Evolutionary conservation across 1,140 invertebrate genomes (phyloP).

Genomic region (Drosophila takahashii): DNA sequence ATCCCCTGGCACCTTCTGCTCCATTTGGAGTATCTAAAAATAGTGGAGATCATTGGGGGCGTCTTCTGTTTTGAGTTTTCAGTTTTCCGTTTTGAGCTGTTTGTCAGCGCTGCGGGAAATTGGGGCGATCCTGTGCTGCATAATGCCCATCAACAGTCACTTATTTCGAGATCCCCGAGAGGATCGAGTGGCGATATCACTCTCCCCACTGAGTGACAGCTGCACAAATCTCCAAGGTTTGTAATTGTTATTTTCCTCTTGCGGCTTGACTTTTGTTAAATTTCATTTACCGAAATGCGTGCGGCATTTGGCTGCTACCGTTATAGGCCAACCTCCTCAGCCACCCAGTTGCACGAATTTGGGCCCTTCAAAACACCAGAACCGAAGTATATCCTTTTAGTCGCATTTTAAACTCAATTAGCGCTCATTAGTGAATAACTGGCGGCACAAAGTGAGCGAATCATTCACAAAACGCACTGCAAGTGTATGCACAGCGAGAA

Average conservation of each 20-base stretch:
- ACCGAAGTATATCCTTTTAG: slow-evolving; percentile 66
- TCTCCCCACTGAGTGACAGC: slow-evolving; percentile 66
- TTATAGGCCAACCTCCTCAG: slow-evolving; percentile 32
- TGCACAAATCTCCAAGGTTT: slow-evolving; percentile 46
- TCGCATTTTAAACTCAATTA: slow-evolving; percentile 80
- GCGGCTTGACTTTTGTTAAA: slow-evolving; percentile 68
- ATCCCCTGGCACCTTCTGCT: slow-evolving; percentile 19
- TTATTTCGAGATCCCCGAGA: slow-evolving; percentile 59
- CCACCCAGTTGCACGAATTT: slow-evolving; percentile 22
- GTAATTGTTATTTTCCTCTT: slow-evolving; percentile 33
- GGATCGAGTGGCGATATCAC: slow-evolving; percentile 8
- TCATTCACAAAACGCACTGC: slow-evolving; percentile 56
- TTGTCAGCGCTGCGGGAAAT: slow-evolving; percentile 72
- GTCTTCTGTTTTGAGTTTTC: slow-evolving; percentile 39
- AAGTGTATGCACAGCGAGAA: slow-evolving; percentile 28
- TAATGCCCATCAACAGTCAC: slow-evolving; percentile 71
- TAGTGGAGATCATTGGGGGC: slow-evolving; percentile 23
- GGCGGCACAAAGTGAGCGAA: slow-evolving; percentile 51
- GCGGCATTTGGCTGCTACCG: slow-evolving; percentile 50
- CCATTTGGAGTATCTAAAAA: slow-evolving; percentile 41
- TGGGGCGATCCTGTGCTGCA: slow-evolving; percentile 56
- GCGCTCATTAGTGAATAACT: slow-evolving; percentile 79
- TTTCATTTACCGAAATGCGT: slow-evolving; percentile 72
- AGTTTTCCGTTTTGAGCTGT: slow-evolving; percentile 47
- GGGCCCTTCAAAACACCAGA: slow-evolving; percentile 1